Evolutionary conservation across 2,113 vertebrate species (phyloP).

Genomic region (Tonatia bakeri): DNA sequence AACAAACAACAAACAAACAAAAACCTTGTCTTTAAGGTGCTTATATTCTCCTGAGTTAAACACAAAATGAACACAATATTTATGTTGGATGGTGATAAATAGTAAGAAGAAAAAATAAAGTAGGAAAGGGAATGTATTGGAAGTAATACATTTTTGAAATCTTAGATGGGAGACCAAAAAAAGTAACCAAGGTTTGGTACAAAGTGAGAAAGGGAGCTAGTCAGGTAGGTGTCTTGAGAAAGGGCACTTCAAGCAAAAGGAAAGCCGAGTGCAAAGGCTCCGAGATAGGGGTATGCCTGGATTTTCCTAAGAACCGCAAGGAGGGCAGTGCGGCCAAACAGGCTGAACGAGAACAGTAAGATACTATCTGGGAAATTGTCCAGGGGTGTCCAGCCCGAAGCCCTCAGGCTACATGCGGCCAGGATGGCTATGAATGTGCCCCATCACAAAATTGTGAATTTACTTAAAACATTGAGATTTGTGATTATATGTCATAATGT

Average conservation of each 20-base stretch:
- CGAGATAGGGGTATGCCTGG: background rate
- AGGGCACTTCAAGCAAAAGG: background rate
- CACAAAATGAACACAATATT: background rate
- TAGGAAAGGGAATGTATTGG: background rate
- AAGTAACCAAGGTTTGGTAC: background rate
- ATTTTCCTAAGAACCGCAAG: background rate
- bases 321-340: background rate
- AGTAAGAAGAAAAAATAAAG: background rate
- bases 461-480: too few relatives aligned
- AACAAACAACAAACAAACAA: too few relatives aligned
- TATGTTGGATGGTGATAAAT: background rate
- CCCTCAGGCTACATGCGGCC: too few relatives aligned
- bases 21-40: background rate
- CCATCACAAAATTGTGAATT: too few relatives aligned
- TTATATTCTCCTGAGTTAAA: background rate
- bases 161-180: background rate
- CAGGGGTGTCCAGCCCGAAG: too few relatives aligned
- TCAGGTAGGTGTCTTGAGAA: background rate
- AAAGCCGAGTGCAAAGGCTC: background rate
- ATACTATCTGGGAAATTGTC: rapidly evolving
- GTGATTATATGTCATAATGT: too few relatives aligned
- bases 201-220: background rate
- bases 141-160: background rate
- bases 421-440: too few relatives aligned
- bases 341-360: background rate